Percentiles rank a stretch among this genome's conserved stretches.
Conservation (phyloP, 2,888 invertebrate species). For the Resseliella maxima region DNA sequence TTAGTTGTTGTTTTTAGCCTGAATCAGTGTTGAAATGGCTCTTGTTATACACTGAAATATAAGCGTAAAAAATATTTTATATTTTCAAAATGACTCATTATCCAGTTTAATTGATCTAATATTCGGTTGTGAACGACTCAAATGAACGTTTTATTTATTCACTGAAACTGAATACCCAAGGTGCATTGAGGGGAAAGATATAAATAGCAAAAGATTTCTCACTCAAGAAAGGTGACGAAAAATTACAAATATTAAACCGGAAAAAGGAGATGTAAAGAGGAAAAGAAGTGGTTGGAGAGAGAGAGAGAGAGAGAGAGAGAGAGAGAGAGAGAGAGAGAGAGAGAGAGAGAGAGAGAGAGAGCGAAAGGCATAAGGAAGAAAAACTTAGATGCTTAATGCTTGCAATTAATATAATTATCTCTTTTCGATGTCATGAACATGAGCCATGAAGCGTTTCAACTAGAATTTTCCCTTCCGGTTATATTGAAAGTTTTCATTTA, state of each 20-base stretch:
- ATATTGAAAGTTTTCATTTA: neutral
- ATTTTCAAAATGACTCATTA: constrained; percentile 51
- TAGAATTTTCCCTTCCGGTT: neutral
- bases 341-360: too few relatives aligned
- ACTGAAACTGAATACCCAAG: too few relatives aligned
- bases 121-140: neutral
- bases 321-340: too few relatives aligned
- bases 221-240: too few relatives aligned
- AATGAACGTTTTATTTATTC: too few relatives aligned
- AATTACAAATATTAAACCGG: too few relatives aligned
- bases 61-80: constrained; percentile 8
- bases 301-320: too few relatives aligned
- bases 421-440: constrained; percentile 35
- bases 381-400: neutral
- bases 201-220: too few relatives aligned
- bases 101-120: constrained; percentile 24
- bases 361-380: too few relatives aligned
- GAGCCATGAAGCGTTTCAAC: neutral
- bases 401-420: constrained; percentile 47
- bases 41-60: neutral
- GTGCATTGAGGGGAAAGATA: too few relatives aligned
- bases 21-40: neutral
- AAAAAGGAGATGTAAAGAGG: too few relatives aligned
- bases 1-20: neutral
- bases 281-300: too few relatives aligned